Evolutionary conservation across 1,140 invertebrate species (phyloP).

Genomic region (Lepidurus apus): DNA sequence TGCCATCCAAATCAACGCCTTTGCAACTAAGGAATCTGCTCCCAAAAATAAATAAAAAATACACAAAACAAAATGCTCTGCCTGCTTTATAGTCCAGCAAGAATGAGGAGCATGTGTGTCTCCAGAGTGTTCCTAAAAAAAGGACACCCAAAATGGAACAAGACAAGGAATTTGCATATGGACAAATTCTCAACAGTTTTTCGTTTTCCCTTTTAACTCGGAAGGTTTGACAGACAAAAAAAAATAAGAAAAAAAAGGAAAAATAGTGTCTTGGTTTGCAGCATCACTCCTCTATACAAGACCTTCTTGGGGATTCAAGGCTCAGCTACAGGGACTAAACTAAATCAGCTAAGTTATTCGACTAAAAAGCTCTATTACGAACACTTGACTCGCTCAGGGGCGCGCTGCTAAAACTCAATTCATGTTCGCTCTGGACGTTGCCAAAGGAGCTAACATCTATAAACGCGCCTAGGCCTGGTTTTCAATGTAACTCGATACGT

Average conservation of each 20-base stretch:
- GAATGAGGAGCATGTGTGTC: neutral
- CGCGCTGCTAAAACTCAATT: conserved; percentile 19
- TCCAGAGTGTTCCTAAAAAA: neutral
- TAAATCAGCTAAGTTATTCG: neutral
- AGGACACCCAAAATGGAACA: neutral
- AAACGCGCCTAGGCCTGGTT: neutral
- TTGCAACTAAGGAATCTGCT: neutral
- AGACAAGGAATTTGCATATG: neutral
- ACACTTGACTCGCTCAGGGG: neutral
- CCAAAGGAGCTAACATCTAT: neutral
- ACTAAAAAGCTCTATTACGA: neutral
- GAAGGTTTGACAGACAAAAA: neutral
- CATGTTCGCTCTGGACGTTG: neutral
- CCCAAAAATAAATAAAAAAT: neutral
- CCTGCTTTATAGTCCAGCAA: neutral
- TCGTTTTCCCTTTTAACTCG: neutral
- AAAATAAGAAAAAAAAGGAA: neutral
- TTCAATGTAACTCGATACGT: conserved; percentile 16
- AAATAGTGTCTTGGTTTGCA: no score
- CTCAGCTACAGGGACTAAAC: neutral
- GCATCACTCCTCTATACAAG: neutral
- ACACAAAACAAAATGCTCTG: neutral
- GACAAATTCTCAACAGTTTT: neutral
- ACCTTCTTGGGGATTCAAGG: neutral
- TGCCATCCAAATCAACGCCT: conserved; percentile 9